Evolutionary conservation across 2,113 vertebrate genomes (phyloP), one percentile per base, ranked within the genome.

Genomic region (Oreochromis tanganicae): DNA sequence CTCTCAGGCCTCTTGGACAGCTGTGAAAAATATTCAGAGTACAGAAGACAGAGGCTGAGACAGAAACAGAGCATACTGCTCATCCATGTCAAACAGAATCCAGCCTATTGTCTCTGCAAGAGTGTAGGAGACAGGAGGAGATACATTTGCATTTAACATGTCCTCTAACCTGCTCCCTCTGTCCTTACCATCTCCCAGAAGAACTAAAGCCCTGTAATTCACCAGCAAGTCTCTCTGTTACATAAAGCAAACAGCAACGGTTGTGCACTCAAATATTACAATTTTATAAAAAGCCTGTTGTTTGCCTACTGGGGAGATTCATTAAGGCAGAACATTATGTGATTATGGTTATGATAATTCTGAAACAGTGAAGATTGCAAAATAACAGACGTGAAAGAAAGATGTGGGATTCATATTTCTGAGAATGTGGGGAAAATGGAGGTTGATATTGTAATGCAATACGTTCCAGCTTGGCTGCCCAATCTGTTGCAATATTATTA

Each of bases 61-160:
- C 27, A 80, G 48, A 86, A 32, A 52, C 32, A 21, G 85, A 71
- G 85, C 3, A 9, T 12, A 66, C 85, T 61, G 71, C 85, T 89
- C 85, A 81, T 91, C 93, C 94, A 89, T 93, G 92, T 95, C 93
- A 95, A 94, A 91, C 87, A 94, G 87, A 94, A 89, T 71, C 57
- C 66, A 38, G 80, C 56, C 85, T 59, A 89, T 94, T 94, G 91
- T 95, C 85, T 94, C 82, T 84, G 86, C 89, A 75, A 14, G 75
- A 87, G 90, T 19, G 19, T 52, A 27, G 43, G 56, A 87, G 90
- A 86, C 55, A 6, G 36, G 7, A 78, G 73, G 9, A 83, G 83
- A 86, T 19, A 80, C 56, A 92, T 95, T 94, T 93, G 90, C 89
- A 93, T 93, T 92, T 73, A 75, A 90, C 87, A 81, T 82, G 85